Percentiles rank a stretch among this genome's conserved stretches.
phyloP scores from a whole-genome alignment of 2,797 vertebrate species.

The Hoplostethus mediterraneus region DNA sequence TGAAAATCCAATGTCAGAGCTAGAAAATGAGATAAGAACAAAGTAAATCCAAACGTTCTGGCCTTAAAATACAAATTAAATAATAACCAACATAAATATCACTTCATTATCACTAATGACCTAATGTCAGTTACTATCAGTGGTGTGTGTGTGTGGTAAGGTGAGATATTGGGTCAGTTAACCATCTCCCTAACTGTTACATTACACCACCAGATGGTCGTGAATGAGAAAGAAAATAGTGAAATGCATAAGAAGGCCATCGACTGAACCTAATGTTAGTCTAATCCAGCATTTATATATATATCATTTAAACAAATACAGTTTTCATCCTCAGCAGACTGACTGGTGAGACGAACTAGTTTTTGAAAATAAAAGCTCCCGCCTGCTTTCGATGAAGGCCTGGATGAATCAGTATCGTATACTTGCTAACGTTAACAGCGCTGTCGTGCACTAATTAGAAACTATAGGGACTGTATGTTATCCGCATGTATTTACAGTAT shows the following conservation, averaged over 20 bases:
- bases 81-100: too few relatives aligned
- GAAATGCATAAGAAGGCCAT: too few relatives aligned
- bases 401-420: neutral
- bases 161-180: neutral
- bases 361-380: constrained; percentile 87
- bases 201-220: too few relatives aligned
- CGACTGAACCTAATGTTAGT: too few relatives aligned
- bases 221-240: too few relatives aligned
- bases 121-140: constrained; percentile 15
- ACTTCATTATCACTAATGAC: too few relatives aligned
- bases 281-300: too few relatives aligned
- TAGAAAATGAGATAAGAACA: neutral
- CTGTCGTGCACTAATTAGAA: constrained; percentile 7
- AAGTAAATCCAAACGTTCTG: too few relatives aligned
- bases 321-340: constrained; percentile 24
- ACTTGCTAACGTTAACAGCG: constrained; percentile 62
- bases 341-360: constrained; percentile 51
- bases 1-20: constrained; percentile 8
- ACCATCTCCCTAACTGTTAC: neutral
- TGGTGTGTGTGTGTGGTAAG: neutral
- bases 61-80: too few relatives aligned
- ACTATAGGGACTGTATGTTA: accelerated
- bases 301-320: too few relatives aligned
- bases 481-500: accelerated
- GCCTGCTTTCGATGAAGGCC: constrained; percentile 74